These are phyloP conservation scores for Cyrtorhinus lividipennis DNA, from an alignment of 1,140 invertebrate species.

Conservation along the genomic window DNA sequence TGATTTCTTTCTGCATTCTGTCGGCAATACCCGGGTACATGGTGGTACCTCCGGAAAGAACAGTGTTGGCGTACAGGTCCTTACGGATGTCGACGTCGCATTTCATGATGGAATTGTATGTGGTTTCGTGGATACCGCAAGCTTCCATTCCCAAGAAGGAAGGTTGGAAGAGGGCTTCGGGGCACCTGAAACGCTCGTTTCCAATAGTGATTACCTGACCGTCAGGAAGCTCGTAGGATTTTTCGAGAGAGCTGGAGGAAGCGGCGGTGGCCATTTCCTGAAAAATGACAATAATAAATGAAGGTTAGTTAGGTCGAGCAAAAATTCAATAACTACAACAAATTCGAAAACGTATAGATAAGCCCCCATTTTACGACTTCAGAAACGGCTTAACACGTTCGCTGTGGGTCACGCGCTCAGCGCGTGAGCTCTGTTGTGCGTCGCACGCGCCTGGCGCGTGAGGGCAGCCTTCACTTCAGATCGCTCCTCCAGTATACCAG, in stretches of 20 bases:
- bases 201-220: conserved; percentile 73
- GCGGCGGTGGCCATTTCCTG: conserved; percentile 91
- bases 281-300: too few species aligned
- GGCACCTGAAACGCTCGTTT: conserved; percentile 94
- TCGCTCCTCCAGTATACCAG: too few species aligned
- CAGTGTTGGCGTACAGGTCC: conserved; percentile 91
- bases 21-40: conserved; percentile 88
- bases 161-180: conserved; percentile 91
- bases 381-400: too few species aligned
- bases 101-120: conserved; percentile 96
- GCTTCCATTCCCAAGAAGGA: conserved; percentile 92
- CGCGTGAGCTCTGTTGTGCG: too few species aligned
- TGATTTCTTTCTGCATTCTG: conserved; percentile 64
- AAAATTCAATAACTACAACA: too few species aligned
- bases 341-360: too few species aligned
- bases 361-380: too few species aligned
- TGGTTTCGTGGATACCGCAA: conserved; percentile 81
- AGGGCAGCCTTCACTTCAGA: too few species aligned
- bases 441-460: too few species aligned
- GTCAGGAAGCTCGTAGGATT: conserved; percentile 87
- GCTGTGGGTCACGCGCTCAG: too few species aligned
- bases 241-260: conserved; percentile 78
- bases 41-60: conserved; percentile 89
- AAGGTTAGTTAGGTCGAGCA: too few species aligned
- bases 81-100: conserved; percentile 88